These are phyloP conservation scores for Argentina silus DNA, from an alignment of 2,797 vertebrate genomes.

Conservation along the genomic window DNA sequence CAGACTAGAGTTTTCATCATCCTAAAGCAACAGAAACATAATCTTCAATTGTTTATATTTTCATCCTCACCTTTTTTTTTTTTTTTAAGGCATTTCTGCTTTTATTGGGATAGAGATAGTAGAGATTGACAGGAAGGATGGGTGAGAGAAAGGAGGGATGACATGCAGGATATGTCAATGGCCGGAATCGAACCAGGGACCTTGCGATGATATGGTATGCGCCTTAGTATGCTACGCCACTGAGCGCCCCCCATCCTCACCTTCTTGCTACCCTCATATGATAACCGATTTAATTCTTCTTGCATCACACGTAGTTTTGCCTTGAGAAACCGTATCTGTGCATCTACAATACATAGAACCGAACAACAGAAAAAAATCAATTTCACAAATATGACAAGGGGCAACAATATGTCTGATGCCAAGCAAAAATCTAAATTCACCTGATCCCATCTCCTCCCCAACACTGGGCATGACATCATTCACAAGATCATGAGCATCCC, in stretches of 20 bases:
- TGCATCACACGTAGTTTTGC: conserved; percentile 89
- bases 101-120: too few species aligned
- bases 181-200: too few species aligned
- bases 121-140: too few species aligned
- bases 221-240: too few species aligned
- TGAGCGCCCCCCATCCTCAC: too few species aligned
- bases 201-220: too few species aligned
- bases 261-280: conserved; percentile 87
- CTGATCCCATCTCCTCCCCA: conserved; percentile 81
- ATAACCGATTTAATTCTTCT: conserved; percentile 85
- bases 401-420: too few species aligned
- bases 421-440: conserved; percentile 63
- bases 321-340: conserved; percentile 89
- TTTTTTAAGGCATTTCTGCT: too few species aligned
- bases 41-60: not conserved
- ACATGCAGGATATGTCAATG: too few species aligned
- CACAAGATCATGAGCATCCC: conserved; percentile 57
- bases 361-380: not conserved
- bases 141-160: too few species aligned
- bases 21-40: conserved; percentile 68
- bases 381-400: too few species aligned
- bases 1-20: conserved; percentile 85
- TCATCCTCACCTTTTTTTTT: conserved; percentile 83
- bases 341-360: conserved; percentile 74
- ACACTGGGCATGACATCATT: conserved; percentile 73